These are phyloP conservation scores for Synaphobranchus kaupii DNA, from an alignment of 2,797 vertebrate genomes.

Conservation along the genomic window DNA sequence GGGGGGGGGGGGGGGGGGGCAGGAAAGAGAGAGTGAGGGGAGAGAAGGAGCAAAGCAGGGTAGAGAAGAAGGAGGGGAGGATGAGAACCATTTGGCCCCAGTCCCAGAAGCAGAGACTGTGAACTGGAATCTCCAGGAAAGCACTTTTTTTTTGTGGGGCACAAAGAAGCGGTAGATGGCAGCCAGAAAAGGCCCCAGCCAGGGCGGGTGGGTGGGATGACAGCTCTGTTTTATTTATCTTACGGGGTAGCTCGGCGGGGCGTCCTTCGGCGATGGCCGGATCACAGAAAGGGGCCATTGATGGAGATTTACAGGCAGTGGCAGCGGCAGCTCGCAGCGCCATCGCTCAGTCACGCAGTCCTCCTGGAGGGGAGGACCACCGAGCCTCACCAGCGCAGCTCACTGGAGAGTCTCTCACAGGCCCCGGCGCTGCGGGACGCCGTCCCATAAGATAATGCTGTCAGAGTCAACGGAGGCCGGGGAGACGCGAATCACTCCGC, in stretches of 20 bases:
- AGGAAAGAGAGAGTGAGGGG: neutral
- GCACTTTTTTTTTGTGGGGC: conserved; percentile 3
- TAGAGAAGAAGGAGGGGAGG: conserved; percentile 11
- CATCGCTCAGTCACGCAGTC: conserved; percentile 38
- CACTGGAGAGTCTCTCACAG: neutral
- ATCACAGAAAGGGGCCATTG: conserved; percentile 43
- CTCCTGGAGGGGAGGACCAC: neutral
- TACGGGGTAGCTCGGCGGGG: conserved; percentile 25
- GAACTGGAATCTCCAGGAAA: conserved; percentile 33
- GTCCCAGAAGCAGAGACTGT: conserved; percentile 39
- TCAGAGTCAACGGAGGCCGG: neutral
- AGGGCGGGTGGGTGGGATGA: conserved; percentile 17
- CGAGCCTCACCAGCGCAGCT: neutral
- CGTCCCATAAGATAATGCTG: neutral
- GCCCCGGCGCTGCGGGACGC: neutral
- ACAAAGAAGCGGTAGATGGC: conserved; percentile 39
- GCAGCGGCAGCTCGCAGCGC: conserved; percentile 16
- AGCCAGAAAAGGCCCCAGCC: conserved; percentile 16
- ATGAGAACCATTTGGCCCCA: conserved; percentile 29
- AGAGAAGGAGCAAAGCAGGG: conserved; percentile 8
- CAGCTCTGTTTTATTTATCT: conserved; percentile 37
- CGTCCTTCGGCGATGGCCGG: conserved; percentile 25
- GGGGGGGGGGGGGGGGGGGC: conserved; percentile 26
- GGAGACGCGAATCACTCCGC: neutral
- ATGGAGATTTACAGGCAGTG: conserved; percentile 38